Evolutionary conservation across 2,113 vertebrate species (phyloP).

Genomic region (Mesembrinibis cayennensis): DNA sequence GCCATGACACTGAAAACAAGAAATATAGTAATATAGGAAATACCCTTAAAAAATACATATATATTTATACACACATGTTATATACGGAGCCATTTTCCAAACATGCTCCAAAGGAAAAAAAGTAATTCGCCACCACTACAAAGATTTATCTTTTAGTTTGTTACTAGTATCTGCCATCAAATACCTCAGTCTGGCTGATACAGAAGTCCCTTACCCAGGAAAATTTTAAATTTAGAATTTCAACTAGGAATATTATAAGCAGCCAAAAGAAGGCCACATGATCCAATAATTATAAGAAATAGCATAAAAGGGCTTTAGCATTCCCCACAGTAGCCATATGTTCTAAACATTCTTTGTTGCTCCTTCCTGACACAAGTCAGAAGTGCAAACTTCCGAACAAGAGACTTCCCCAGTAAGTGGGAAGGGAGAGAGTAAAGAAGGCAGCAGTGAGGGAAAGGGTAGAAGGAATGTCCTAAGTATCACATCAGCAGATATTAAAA

Average conservation of each 20-base stretch:
- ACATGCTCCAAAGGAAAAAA: not conserved
- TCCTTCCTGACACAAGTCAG: not conserved
- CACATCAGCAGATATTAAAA: not conserved
- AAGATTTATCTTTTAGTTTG: not conserved
- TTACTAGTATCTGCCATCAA: not conserved
- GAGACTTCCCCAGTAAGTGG: not conserved
- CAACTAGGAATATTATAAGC: not conserved
- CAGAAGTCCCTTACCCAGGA: not conserved
- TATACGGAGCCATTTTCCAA: not conserved
- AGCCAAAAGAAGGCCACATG: not conserved
- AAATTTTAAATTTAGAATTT: not conserved
- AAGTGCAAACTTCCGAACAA: not conserved
- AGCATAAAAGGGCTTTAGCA: not conserved
- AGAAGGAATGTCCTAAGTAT: not conserved
- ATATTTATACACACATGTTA: accelerated
- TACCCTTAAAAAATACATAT: not conserved
- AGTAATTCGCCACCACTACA: not conserved
- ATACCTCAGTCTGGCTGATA: not conserved
- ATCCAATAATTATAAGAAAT: not conserved
- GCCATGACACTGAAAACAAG: not conserved
- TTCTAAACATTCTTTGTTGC: not conserved
- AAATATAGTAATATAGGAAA: not conserved
- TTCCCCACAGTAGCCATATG: not conserved
- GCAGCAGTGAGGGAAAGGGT: not conserved
- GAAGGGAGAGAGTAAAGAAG: not conserved